These are phyloP conservation scores for Lepilemur septentrionalis DNA, from an alignment of 2,797 vertebrate species.

Conservation along the genomic window DNA sequence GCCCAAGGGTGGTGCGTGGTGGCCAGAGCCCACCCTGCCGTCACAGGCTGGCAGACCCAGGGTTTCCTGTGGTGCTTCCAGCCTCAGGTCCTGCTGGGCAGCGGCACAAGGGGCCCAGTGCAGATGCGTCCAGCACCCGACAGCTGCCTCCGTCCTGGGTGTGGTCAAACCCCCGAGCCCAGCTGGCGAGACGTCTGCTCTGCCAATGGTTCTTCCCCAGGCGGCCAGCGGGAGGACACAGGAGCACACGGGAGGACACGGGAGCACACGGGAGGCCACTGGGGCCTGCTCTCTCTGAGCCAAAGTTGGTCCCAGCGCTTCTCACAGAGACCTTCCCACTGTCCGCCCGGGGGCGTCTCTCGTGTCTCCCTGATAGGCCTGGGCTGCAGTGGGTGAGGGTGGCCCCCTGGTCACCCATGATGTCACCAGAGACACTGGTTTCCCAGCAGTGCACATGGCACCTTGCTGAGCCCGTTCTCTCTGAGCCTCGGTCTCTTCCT, in stretches of 20 bases:
- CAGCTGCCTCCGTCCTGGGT: background rate
- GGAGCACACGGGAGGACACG: background rate
- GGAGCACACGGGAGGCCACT: background rate
- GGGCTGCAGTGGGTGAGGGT: background rate
- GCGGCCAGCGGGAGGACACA: background rate
- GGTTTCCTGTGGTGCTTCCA: background rate
- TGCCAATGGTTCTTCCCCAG: background rate
- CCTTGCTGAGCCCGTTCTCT: background rate
- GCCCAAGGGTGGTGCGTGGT: background rate
- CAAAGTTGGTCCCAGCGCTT: background rate
- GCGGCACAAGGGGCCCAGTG: no score
- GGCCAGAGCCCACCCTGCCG: background rate
- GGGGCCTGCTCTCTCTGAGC: background rate
- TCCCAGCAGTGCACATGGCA: no score
- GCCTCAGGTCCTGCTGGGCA: background rate
- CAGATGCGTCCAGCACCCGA: background rate
- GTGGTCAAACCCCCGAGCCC: background rate
- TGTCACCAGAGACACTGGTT: background rate
- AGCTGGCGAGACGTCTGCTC: rapidly evolving
- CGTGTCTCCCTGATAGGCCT: background rate
- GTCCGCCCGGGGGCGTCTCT: background rate
- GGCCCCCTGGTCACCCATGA: background rate
- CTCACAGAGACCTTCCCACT: background rate
- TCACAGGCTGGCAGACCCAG: background rate
- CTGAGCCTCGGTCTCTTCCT: background rate